Percentiles rank a stretch among this genome's conserved stretches.
Evolutionary conservation across 1,140 invertebrate species (phyloP).

Genomic region (Cyrtorhinus lividipennis): DNA sequence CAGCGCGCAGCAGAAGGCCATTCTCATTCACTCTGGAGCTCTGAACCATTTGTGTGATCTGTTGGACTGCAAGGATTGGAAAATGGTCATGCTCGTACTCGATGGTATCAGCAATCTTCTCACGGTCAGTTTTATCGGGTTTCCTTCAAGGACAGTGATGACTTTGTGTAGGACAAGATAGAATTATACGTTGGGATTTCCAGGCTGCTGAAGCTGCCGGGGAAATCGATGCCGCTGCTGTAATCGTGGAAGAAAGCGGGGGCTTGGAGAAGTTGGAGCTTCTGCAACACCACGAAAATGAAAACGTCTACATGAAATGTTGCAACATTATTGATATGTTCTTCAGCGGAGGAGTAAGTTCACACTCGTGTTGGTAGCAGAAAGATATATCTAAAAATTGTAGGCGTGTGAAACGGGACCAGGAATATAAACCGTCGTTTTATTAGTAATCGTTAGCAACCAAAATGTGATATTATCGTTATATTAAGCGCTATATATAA

Average conservation of each 20-base stretch:
- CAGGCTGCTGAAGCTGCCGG: slow-evolving; percentile 37
- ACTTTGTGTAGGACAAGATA: not conserved
- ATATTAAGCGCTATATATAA: too few species aligned
- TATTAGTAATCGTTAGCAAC: too few species aligned
- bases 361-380: too few species aligned
- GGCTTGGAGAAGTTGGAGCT: slow-evolving; percentile 61
- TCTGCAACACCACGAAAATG: slow-evolving; percentile 58
- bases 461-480: too few species aligned
- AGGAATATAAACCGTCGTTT: too few species aligned
- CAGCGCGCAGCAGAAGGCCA: slow-evolving; percentile 46
- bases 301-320: slow-evolving; percentile 69
- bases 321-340: slow-evolving; percentile 67
- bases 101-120: slow-evolving; percentile 50
- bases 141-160: not conserved
- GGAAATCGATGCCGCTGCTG: slow-evolving; percentile 35
- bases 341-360: slow-evolving; percentile 42
- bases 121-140: slow-evolving; percentile 26
- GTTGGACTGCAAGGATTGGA: slow-evolving; percentile 38
- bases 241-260: slow-evolving; percentile 45
- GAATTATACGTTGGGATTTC: not conserved
- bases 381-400: too few species aligned
- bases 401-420: too few species aligned
- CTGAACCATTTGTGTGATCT: slow-evolving; percentile 37
- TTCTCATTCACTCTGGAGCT: slow-evolving; percentile 41
- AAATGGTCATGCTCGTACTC: slow-evolving; percentile 42